phyloP scores from a whole-genome alignment of 1,140 invertebrate genomes.

The Drosophila kepulauana region DNA sequence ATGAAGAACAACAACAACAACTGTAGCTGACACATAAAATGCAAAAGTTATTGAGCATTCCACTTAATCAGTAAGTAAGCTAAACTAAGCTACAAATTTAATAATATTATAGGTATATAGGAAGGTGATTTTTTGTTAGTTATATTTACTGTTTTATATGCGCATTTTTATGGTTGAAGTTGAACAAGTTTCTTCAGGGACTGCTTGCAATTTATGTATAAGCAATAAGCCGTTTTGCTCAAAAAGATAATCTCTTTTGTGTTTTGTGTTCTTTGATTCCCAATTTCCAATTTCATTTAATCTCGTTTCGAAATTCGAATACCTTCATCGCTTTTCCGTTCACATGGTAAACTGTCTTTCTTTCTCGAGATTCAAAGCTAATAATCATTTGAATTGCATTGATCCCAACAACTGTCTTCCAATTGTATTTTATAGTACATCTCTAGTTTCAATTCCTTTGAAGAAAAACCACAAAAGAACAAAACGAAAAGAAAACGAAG shows the following conservation, averaged over 20 bases:
- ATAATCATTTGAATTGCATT: slow-evolving; percentile 53
- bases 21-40: slow-evolving; percentile 51
- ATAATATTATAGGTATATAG: slow-evolving; percentile 39
- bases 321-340: slow-evolving; percentile 1
- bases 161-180: slow-evolving; percentile 69
- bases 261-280: not conserved
- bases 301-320: not conserved
- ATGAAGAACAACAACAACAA: slow-evolving; percentile 35
- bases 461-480: slow-evolving; percentile 19
- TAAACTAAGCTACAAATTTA: slow-evolving; percentile 20
- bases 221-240: slow-evolving; percentile 80
- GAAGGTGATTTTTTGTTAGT: slow-evolving; percentile 67
- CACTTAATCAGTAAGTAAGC: slow-evolving; percentile 50
- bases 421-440: slow-evolving; percentile 70
- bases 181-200: slow-evolving; percentile 74
- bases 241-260: slow-evolving; percentile 37
- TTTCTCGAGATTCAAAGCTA: slow-evolving; percentile 20
- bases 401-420: slow-evolving; percentile 80
- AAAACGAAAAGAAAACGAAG: slow-evolving; percentile 14
- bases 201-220: slow-evolving; percentile 78
- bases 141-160: slow-evolving; percentile 77
- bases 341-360: slow-evolving; percentile 18
- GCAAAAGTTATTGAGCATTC: slow-evolving; percentile 48
- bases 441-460: slow-evolving; percentile 61
- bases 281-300: not conserved